Percentiles rank a stretch among this genome's conserved stretches.
phyloP scores from a whole-genome alignment of 1,140 invertebrate species.

The Portunus trituberculatus region DNA sequence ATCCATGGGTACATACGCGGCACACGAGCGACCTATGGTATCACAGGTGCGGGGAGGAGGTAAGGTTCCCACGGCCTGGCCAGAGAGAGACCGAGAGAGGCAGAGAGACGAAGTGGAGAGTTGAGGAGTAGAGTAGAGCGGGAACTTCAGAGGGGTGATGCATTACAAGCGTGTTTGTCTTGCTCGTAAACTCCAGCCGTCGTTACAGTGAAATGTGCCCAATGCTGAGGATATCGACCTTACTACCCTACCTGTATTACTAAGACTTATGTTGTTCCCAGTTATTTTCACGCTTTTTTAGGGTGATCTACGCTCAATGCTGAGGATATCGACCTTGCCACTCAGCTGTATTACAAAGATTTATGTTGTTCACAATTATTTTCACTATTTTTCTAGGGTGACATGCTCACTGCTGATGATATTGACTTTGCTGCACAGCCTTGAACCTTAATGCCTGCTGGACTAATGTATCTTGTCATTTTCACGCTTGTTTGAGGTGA shows the following conservation, averaged over 20 bases:
- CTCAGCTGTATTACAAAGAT: too few relatives aligned
- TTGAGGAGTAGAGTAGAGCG: background rate
- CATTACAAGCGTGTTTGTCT: background rate
- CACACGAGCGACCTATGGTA: background rate
- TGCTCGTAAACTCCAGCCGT: background rate
- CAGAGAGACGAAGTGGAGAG: background rate
- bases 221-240: background rate
- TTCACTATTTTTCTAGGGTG: too few relatives aligned
- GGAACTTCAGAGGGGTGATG: background rate
- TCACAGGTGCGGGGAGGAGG: background rate
- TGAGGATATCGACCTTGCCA: too few relatives aligned
- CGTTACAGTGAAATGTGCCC: background rate
- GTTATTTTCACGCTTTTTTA: too few relatives aligned
- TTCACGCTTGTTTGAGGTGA: too few relatives aligned
- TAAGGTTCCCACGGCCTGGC: background rate
- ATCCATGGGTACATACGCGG: background rate
- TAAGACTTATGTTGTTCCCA: too few relatives aligned
- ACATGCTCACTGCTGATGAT: background rate
- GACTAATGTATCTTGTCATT: too few relatives aligned
- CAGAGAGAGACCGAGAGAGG: conserved; percentile 4
- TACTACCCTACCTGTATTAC: background rate
- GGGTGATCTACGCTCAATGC: too few relatives aligned
- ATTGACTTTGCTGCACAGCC: background rate
- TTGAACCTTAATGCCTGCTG: too few relatives aligned
- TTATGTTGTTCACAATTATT: too few relatives aligned